A percentile compares a stretch with the other conserved stretches of the same genome.
These are phyloP conservation scores for Phragmatobia fuliginosa DNA, from an alignment of 2,888 invertebrate species.

Conservation along the genomic window DNA sequence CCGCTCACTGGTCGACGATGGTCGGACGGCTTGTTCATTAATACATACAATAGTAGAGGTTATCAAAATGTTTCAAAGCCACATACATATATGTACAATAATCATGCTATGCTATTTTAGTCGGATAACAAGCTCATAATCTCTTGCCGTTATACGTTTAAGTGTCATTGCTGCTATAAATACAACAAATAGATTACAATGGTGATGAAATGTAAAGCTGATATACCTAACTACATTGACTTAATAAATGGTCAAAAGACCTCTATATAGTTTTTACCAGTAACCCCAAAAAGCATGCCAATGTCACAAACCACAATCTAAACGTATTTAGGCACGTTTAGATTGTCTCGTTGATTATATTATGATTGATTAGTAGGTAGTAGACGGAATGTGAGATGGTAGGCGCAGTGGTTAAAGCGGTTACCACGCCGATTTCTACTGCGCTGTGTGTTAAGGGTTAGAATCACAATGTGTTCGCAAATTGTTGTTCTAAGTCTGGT, in stretches of 20 bases:
- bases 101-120: slow-evolving; percentile 65
- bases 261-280: background rate
- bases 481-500: too few relatives aligned
- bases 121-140: slow-evolving; percentile 52
- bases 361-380: too few relatives aligned
- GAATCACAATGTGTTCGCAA: too few relatives aligned
- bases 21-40: slow-evolving; percentile 46
- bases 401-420: too few relatives aligned
- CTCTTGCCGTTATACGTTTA: slow-evolving; percentile 22
- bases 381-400: too few relatives aligned
- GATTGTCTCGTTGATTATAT: too few relatives aligned
- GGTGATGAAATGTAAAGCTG: slow-evolving; percentile 28
- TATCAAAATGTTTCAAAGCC: slow-evolving; percentile 57
- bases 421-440: too few relatives aligned
- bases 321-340: too few relatives aligned
- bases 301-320: background rate
- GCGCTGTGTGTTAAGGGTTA: too few relatives aligned
- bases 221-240: slow-evolving; percentile 16
- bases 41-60: slow-evolving; percentile 57
- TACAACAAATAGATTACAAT: slow-evolving; percentile 9
- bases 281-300: background rate
- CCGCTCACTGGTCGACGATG: slow-evolving; percentile 25
- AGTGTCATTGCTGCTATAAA: background rate
- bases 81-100: slow-evolving; percentile 48
- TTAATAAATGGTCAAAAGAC: background rate